Evolutionary conservation across 2,113 vertebrate genomes (phyloP).

Genomic region (Sprattus sprattus): DNA sequence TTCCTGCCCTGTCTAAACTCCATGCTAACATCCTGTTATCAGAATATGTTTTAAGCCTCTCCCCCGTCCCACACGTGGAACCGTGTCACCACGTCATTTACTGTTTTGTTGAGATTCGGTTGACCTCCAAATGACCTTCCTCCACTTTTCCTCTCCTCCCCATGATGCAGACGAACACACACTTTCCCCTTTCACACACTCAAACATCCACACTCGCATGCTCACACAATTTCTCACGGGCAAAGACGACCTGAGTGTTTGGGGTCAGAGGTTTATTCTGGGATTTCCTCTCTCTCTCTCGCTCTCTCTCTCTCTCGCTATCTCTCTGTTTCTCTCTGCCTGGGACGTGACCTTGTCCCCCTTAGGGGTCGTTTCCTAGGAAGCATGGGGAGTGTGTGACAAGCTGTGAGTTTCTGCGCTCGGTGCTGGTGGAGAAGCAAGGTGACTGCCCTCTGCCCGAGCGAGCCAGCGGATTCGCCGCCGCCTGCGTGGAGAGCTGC

Average conservation of each 20-base stretch:
- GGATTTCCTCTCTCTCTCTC: too few species aligned
- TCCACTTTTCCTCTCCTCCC: neutral
- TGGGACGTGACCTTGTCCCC: neutral
- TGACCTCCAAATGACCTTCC: neutral
- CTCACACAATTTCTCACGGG: neutral
- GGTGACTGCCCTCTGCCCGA: conserved; percentile 85
- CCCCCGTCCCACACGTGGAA: neutral
- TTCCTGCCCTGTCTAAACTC: neutral
- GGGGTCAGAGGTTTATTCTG: too few species aligned
- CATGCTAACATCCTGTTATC: neutral
- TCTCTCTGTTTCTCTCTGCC: neutral
- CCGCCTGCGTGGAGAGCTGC: conserved; percentile 91
- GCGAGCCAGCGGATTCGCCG: conserved; percentile 86
- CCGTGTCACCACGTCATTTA: neutral
- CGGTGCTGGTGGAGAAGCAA: conserved; percentile 80
- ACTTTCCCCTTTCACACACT: neutral
- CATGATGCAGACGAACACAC: neutral
- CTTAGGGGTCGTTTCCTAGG: conserved; percentile 81
- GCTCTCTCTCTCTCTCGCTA: too few species aligned
- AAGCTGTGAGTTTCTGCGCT: conserved; percentile 90
- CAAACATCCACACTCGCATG: neutral
- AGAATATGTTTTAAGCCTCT: neutral
- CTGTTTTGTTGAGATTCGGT: neutral
- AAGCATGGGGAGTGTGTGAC: conserved; percentile 89
- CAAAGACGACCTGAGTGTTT: too few species aligned